A percentile compares a stretch with the other conserved stretches of the same genome.
Evolutionary conservation across 2,888 invertebrate genomes (phyloP).

Genomic region (Lasioglossum morio): DNA sequence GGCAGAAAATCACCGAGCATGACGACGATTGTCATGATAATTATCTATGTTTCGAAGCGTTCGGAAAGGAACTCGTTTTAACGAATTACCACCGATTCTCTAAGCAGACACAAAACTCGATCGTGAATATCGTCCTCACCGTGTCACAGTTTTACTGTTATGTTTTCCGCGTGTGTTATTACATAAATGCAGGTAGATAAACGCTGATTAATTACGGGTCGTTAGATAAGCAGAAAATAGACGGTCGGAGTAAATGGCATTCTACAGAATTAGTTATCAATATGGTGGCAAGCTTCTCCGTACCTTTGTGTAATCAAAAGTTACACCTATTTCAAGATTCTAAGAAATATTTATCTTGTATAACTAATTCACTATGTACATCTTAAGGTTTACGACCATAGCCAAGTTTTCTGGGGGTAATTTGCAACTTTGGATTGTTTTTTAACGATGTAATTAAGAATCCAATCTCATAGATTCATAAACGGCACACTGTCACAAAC

Average conservation of each 20-base stretch:
- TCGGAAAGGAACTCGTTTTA: conserved; percentile 51
- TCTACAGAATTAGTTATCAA: conserved; percentile 11
- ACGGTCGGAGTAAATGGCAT: background rate
- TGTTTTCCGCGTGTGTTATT: background rate
- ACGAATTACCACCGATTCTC: conserved; percentile 32
- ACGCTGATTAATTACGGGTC: conserved; percentile 3
- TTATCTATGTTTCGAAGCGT: conserved; percentile 48
- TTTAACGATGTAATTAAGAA: background rate
- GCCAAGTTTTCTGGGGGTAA: background rate
- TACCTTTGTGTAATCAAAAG: background rate
- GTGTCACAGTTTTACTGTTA: background rate
- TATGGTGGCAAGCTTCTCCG: conserved; percentile 1
- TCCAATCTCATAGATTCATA: background rate
- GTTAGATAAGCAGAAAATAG: conserved; percentile 22
- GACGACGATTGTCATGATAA: conserved; percentile 69
- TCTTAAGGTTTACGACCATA: background rate
- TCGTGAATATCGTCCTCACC: background rate
- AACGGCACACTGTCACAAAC: background rate
- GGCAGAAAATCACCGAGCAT: conserved; percentile 79
- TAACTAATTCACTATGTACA: background rate
- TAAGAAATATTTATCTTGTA: background rate
- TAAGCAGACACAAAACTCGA: background rate
- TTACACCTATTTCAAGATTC: background rate
- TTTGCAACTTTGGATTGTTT: background rate
- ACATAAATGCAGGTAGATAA: conserved; percentile 41